Conservation (phyloP, 2,113 vertebrate genomes). For the Desmodus rotundus region DNA sequence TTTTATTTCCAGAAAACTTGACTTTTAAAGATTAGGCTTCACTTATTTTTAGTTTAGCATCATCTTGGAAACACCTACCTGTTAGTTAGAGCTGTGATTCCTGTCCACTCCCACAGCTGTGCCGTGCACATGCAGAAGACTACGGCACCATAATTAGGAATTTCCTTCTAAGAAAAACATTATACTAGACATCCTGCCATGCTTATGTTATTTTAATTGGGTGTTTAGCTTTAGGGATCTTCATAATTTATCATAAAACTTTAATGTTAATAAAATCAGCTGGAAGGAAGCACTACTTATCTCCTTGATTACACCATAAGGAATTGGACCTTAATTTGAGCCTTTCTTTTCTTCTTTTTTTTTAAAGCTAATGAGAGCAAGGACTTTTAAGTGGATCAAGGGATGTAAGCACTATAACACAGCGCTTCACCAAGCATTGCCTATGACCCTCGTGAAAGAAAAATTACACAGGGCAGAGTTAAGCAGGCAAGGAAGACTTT, state of each 20-base stretch:
- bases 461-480: background rate
- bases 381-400: background rate
- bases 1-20: slow-evolving; percentile 41
- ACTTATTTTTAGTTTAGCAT: slow-evolving; percentile 14
- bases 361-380: slow-evolving; percentile 40
- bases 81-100: slow-evolving; percentile 36
- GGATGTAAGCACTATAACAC: background rate
- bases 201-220: slow-evolving; percentile 81
- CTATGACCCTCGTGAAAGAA: background rate
- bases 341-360: slow-evolving; percentile 28
- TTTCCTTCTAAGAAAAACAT: slow-evolving; percentile 71
- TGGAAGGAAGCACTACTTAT: slow-evolving; percentile 74
- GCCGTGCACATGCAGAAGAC: slow-evolving; percentile 55
- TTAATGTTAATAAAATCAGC: slow-evolving; percentile 80
- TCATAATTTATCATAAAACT: slow-evolving; percentile 79
- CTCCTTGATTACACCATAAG: slow-evolving; percentile 72
- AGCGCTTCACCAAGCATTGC: background rate
- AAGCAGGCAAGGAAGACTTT: background rate
- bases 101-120: slow-evolving; percentile 26
- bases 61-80: slow-evolving; percentile 43
- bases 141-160: slow-evolving; percentile 69
- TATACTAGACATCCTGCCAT: slow-evolving; percentile 72
- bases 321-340: slow-evolving; percentile 68
- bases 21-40: slow-evolving; percentile 19
- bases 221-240: slow-evolving; percentile 74